A percentile compares a stretch with the other conserved stretches of the same genome.
phyloP scores from a whole-genome alignment of 2,113 vertebrate species.

The Megaceryle torquata region DNA sequence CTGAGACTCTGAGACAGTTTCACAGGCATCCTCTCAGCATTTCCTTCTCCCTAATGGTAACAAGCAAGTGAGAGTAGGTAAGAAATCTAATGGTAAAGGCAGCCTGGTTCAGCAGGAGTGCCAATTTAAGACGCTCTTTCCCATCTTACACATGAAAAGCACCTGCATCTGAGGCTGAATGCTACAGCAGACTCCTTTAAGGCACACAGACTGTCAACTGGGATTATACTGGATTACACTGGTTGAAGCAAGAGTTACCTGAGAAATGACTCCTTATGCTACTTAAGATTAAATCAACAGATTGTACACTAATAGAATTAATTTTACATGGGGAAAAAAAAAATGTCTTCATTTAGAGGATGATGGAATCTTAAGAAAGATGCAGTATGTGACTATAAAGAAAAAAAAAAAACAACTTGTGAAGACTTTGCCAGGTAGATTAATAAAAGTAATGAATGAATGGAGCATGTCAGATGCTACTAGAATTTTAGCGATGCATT shows the following conservation, averaged over 20 bases:
- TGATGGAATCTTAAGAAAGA: not conserved
- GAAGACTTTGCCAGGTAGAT: not conserved
- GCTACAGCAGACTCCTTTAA: not conserved
- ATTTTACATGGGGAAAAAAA: not conserved
- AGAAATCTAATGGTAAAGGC: not conserved
- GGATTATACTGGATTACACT: slow-evolving; percentile 37
- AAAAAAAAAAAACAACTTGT: not conserved
- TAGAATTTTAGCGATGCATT: not conserved
- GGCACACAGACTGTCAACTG: not conserved
- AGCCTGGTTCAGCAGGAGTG: not conserved
- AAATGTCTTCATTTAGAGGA: not conserved
- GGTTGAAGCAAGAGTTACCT: not conserved
- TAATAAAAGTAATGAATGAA: slow-evolving; percentile 11
- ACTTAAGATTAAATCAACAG: not conserved
- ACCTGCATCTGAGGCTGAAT: not conserved
- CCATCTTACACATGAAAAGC: not conserved
- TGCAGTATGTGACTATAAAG: not conserved
- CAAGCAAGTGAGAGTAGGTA: not conserved
- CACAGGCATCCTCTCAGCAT: not conserved
- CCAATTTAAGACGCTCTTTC: not conserved
- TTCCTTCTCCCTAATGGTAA: not conserved
- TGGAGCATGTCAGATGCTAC: not conserved
- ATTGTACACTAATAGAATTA: not conserved
- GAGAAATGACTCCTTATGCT: slow-evolving; percentile 22
- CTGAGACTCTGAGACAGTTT: not conserved